Evolutionary conservation across 2,888 invertebrate genomes (phyloP), one percentile per base, ranked within the genome.

Genomic region (Linnaemya vulpina): DNA sequence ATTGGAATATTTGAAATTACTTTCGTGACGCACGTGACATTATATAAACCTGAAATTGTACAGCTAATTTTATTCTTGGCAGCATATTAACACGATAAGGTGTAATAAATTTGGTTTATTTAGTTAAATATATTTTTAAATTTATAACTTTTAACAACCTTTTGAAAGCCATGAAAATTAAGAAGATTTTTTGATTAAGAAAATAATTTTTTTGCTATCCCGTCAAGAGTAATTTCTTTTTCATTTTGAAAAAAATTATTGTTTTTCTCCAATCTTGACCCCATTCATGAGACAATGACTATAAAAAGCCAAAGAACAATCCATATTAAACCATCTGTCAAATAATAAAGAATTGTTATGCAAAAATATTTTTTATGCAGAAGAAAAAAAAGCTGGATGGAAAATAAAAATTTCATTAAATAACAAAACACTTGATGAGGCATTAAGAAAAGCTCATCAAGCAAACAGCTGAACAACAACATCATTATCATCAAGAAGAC

Each of bases 361-460:
- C 71, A 77, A 83, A 81, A 60, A 49, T 40, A 51, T 65, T 63
- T 58, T 10, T 9, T 40, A 40, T 1, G 11, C 49, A 67, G n/a
- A 15, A 30, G 35, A 49, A 58, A 43, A 74, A 68, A 62, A 35
- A 49, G 5, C 5, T 30, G n/a, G n/a, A 17, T 30, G 11, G 1
- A 22, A 40, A 60, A 84, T 79, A 76, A 77, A 76, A 86, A 77
- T 35, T 82, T 77, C 76, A 83, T 83, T 77, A 81, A 86, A 68
- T 74, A 84, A 86, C 77, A 86, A 82, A 84, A 83, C 73, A 83
- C 87, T 86, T 87, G 87, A 87, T 87, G 87, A 87, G 86, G 76
- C 82, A 84, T 78, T 85, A 85, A 85, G 78, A 68, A 82, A 84
- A 78, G 40, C 38, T 85, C 86, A 84, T 76, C 78, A 84, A 76